Base-by-base conservation (phyloP, 2,797 vertebrate genomes). In the Scolopax rusticola region DNA sequence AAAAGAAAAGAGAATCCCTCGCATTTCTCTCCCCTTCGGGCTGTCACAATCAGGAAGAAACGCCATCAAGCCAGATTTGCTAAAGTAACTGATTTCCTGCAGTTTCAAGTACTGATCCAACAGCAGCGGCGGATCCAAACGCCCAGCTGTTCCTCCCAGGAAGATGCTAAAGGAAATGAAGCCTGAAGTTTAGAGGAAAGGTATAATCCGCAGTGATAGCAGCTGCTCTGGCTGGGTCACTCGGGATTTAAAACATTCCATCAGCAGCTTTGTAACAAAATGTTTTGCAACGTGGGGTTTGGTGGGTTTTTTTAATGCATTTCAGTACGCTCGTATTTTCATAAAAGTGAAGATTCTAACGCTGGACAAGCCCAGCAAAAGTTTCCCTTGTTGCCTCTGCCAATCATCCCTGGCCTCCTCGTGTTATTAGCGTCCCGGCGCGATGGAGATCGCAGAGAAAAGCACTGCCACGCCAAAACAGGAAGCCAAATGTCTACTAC, bases 91-190 rank as follows among this genome's bases (percentile, higher is more conserved):
- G 12, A 63, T 83, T 96, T 96, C 95, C 95, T 96, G 94, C 95
- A 27, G 24, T 27, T 73, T 25, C 89, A 43, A 76, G 78, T 11
- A 8, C 13, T 3, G 92, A 78, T 95, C 93, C 95, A 92, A 88
- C 50, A 84, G 94, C 93, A 50, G 95, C 84, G 23, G 56, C 6
- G 84, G 69, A 69, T 97, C 94, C 95, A 95, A 80, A 59, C 0
- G 74, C 93, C 9, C 96, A 97, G 97, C 95, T 97, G 96, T 80
- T 96, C 91, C 92, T 97, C 94, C 91, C 94, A 87, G 95, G 60
- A 92, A 96, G 92, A 33, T 65, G 95, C 60, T 19, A 93, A 32
- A 97, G 95, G 97, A 97, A 97, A 95, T 96, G 96, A 96, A 92
- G 93, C 47, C 95, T 94, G 97, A 87, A 86, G 95, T 87, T 41